phyloP scores from a whole-genome alignment of 2,113 vertebrate species.

The Eurystomus gularis region DNA sequence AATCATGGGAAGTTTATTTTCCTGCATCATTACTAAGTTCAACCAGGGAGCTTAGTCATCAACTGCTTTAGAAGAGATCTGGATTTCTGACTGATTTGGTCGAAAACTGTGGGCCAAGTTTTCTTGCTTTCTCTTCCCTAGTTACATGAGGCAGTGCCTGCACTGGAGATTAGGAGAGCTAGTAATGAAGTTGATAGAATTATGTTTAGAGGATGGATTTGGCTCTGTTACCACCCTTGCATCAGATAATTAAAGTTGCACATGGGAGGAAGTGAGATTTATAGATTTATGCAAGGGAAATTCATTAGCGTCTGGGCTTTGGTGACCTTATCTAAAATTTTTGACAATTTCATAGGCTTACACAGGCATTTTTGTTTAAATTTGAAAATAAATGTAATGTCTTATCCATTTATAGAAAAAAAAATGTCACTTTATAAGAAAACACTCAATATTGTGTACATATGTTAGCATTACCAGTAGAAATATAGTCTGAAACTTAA shows the following conservation, averaged over 20 bases:
- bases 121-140: background rate
- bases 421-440: background rate
- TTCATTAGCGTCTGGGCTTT: background rate
- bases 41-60: background rate
- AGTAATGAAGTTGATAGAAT: background rate
- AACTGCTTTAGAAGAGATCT: slow-evolving; percentile 16
- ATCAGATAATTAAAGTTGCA: background rate
- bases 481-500: background rate
- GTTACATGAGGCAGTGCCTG: background rate
- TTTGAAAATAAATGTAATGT: background rate
- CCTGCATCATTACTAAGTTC: background rate
- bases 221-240: background rate
- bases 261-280: background rate
- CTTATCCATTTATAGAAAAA: background rate
- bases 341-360: background rate
- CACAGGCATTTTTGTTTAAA: background rate
- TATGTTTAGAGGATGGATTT: background rate
- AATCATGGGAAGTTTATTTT: background rate
- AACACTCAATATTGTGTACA: background rate
- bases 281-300: background rate
- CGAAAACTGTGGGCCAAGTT: slow-evolving; percentile 31
- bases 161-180: background rate
- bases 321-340: background rate
- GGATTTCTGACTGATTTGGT: background rate
- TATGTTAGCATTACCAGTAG: background rate